Percentiles rank a stretch among this genome's conserved stretches.
These are phyloP conservation scores for Oscheius sp. DNA, from an alignment of 2,888 invertebrate genomes.

Conservation along the genomic window DNA sequence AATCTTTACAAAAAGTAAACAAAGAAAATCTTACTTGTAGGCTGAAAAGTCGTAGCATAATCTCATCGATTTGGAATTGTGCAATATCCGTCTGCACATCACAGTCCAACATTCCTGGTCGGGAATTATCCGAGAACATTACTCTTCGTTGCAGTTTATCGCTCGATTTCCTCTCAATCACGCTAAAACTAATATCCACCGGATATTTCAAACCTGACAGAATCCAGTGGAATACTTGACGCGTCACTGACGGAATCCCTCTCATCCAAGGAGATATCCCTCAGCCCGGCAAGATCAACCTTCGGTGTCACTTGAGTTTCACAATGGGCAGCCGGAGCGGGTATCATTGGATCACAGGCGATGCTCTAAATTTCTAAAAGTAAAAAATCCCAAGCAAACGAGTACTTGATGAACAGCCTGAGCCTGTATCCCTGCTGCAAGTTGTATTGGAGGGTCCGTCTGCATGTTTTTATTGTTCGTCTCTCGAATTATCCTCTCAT, in stretches of 20 bases:
- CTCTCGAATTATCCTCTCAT: constrained; percentile 58
- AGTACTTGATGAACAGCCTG: constrained; percentile 39
- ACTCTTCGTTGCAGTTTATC: constrained; percentile 29
- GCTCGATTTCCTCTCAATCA: constrained; percentile 27
- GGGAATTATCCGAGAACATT: constrained; percentile 32
- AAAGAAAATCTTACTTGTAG: too few species aligned
- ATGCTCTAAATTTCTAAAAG: constrained; percentile 48
- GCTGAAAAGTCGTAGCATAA: constrained; percentile 55
- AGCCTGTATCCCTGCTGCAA: constrained; percentile 45
- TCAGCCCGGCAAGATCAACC: constrained; percentile 7
- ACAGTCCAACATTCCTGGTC: constrained; percentile 2
- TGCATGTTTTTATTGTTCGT: constrained; percentile 68
- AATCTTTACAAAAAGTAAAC: constrained; percentile 18
- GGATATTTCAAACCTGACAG: constrained; percentile 48
- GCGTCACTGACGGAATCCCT: constrained; percentile 68
- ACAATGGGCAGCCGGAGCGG: constrained; percentile 8
- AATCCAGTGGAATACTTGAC: constrained; percentile 68
- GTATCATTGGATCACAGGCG: constrained; percentile 59
- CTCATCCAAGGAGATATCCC: constrained; percentile 26
- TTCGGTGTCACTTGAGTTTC: constrained; percentile 27
- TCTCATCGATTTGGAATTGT: constrained; percentile 68
- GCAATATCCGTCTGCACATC: constrained; percentile 65
- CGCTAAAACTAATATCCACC: constrained; percentile 2
- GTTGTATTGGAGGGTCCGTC: constrained; percentile 46
- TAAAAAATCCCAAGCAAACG: background rate